Base-by-base conservation (phyloP, 1,140 invertebrate species). In the Brachionus koreanus region DNA sequence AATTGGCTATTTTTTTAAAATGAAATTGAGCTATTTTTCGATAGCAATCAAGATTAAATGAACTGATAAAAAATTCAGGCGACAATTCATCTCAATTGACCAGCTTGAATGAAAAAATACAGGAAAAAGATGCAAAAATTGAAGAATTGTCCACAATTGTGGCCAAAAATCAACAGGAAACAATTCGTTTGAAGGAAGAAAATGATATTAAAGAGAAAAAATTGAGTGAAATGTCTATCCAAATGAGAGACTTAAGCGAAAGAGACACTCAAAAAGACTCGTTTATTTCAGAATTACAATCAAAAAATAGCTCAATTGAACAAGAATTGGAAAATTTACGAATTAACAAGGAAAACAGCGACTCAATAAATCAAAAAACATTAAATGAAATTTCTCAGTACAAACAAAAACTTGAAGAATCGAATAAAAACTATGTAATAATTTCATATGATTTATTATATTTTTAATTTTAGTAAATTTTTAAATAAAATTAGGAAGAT, bases 21-120 rank as follows among this genome's bases (percentile, higher is more conserved):
- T 16, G 29, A 49, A 29, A 46, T 74, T 25, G 29, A 25, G 12
- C 19, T 16, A 5, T 46, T 35, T 46, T 3, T 33, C 6, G 83
- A 67, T 84, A 88, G 87, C 86, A 88, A 74, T 83, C 84, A 72
- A 86, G 86, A 85, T 85, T 88, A 52, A 84, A 83, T 49, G 87
- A 87, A 46, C 82, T 88, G 86, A 86, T 88, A 86, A 86, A 86
- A 86, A 87, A 88, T 84, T 87, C 87, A 16, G 87, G 87, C 23
- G 86, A 88, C 84, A 88, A 86, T 84, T 87, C 87, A 76, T 84
- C 86, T 57, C 86, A 87, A 84, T 85, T 88, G 77, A 86, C 86
- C 29, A 83, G 86, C 69, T 79, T 88, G 75, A 87, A 85, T 84
- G 86, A 87, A n/a, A 86, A 88, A 84, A 84, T 88, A 29, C 83